Evolutionary conservation across 92 coral and sea anemone genomes (phyloP).

Genomic region (Palythoa grandis): DNA sequence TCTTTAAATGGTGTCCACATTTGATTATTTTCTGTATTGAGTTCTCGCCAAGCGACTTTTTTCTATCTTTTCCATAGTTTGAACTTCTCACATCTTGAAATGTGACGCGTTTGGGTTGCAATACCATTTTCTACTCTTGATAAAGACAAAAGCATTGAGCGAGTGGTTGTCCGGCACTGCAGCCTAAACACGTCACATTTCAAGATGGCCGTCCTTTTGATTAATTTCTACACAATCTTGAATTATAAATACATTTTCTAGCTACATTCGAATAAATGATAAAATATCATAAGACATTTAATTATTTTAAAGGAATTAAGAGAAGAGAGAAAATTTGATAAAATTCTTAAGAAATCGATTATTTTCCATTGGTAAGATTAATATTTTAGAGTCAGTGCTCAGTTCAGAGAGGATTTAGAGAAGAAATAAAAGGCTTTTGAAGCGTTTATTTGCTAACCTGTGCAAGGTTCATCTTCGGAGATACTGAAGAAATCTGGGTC

Average conservation of each 20-base stretch:
- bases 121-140: no score
- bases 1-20: no score
- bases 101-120: no score
- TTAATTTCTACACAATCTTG: not conserved
- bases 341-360: not conserved
- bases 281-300: not conserved
- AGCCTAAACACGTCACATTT: no score
- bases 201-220: no score
- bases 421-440: not conserved
- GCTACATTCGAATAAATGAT: not conserved
- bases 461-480: constrained; percentile 18
- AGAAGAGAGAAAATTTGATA: constrained; percentile 24
- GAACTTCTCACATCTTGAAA: no score
- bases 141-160: no score
- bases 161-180: no score
- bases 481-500: constrained; percentile 36
- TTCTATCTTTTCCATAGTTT: no score
- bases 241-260: not conserved
- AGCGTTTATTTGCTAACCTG: constrained; percentile 15
- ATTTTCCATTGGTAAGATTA: not conserved
- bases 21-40: no score
- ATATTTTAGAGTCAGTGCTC: not conserved
- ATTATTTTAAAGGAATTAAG: not conserved
- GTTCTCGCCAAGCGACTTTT: no score
- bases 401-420: not conserved